phyloP scores from a whole-genome alignment of 2,113 vertebrate species.

The Pundamilia nyererei region DNA sequence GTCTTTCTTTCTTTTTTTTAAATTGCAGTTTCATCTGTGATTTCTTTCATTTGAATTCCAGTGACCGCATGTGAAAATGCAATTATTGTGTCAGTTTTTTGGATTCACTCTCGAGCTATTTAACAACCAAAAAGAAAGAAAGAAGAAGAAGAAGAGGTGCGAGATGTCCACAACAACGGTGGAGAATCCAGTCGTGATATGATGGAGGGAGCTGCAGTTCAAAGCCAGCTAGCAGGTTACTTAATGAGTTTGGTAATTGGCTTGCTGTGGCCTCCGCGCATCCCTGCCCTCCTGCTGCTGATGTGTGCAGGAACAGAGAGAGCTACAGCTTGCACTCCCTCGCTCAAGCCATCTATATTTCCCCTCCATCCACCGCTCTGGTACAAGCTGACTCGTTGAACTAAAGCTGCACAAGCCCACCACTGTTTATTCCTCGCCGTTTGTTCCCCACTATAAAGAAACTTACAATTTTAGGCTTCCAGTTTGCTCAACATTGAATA shows the following conservation, averaged over 20 bases:
- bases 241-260: constrained; percentile 77
- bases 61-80: not conserved
- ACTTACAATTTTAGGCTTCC: constrained; percentile 8
- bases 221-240: constrained; percentile 62
- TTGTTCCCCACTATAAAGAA: not conserved
- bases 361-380: not conserved
- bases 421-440: not conserved
- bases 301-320: constrained; percentile 48
- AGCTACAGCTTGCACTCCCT: constrained; percentile 1
- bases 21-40: not conserved
- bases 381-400: not conserved
- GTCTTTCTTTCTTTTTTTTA: not conserved
- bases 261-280: constrained; percentile 53
- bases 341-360: constrained; percentile 15
- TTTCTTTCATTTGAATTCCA: not conserved
- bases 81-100: constrained; percentile 18
- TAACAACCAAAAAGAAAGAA: not conserved
- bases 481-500: constrained; percentile 14
- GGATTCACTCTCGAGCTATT: not conserved
- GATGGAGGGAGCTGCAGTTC: constrained; percentile 45
- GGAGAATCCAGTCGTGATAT: constrained; percentile 47
- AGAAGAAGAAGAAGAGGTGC: not conserved
- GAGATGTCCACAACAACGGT: not conserved
- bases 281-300: constrained; percentile 55
- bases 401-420: constrained; percentile 9